phyloP scores from a whole-genome alignment of 2,797 vertebrate genomes.

The Semaprochilodus insignis region DNA sequence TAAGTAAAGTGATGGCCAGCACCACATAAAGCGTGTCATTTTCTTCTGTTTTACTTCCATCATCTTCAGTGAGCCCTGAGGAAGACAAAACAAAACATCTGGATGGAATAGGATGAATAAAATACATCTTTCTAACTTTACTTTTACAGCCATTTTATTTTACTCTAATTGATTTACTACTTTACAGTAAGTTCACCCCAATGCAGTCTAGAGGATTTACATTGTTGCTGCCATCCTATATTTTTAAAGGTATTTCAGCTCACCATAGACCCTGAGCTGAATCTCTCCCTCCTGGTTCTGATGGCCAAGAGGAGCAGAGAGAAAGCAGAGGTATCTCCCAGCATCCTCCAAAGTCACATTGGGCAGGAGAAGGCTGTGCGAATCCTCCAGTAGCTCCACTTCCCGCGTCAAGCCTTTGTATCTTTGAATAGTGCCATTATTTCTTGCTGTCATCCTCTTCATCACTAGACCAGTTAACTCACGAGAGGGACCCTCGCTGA shows the following conservation, averaged over 20 bases:
- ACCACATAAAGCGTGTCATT: conserved; percentile 40
- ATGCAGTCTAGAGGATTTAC: background rate
- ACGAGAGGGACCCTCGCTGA: conserved; percentile 29
- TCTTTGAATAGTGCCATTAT: conserved; percentile 16
- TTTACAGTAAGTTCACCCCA: background rate
- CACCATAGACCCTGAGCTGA: conserved; percentile 69
- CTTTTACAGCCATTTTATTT: background rate
- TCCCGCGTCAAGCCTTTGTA: conserved; percentile 45
- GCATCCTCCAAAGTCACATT: conserved; percentile 63
- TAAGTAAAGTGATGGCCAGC: conserved; percentile 55
- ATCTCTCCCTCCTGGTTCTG: conserved; percentile 65
- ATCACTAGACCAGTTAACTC: conserved; percentile 53
- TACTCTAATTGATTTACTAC: background rate
- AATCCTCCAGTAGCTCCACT: conserved; percentile 50
- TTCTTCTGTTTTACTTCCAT: background rate
- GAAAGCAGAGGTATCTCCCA: conserved; percentile 70
- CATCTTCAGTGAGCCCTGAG: conserved; percentile 54
- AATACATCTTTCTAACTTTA: no score
- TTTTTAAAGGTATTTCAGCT: conserved; percentile 26
- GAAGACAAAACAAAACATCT: conserved; percentile 29
- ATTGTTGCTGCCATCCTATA: background rate
- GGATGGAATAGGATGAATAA: background rate
- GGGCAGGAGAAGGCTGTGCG: conserved; percentile 59
- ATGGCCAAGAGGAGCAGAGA: conserved; percentile 73
- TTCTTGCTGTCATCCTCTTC: conserved; percentile 36